Evolutionary conservation across 2,888 invertebrate species (phyloP), one percentile per base, ranked within the genome.

Genomic region (Heliconius ismenius): DNA sequence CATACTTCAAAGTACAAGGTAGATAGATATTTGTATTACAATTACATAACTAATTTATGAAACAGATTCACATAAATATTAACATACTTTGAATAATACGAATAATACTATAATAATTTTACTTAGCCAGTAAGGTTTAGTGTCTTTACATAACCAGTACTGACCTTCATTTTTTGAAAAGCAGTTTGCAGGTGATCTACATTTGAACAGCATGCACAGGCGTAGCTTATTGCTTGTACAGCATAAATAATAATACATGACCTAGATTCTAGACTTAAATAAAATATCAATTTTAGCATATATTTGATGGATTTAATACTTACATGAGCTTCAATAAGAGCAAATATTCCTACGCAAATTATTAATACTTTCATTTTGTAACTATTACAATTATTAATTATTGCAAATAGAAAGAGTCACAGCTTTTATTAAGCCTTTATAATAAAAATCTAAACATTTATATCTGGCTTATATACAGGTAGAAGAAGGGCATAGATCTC

Each of bases 301-400:
- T 26, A 26, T 1, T 11, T 49, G 11, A 9, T 28, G 9, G 28
- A 49, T 26, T 32, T 32, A n/a, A 2, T 65, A 82, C 83, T 83
- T 79, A 83, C 83, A 64, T 83, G 82, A 68, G 86, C 86, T 81
- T 81, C 81, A 49, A 86, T 77, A 21, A 85, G 84, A n/a, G 26
- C 49, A 18, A 43, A 60, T 32, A 68, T n/a, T 36, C 73, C 54
- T 43, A 73, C 60, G 73, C 68, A 73, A 39, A 76, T 43, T 13
- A 78, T n/a, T n/a, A 78, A 6, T 15, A 73, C 26, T 73, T 78
- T 76, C 78, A 78, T 76, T 4, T 76, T 76, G 67, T 67, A 74
- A n/a, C 1, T 58, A 58, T 54, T 54, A 54, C 3, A 62, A 32
- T 49, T 64, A 32, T 24, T 62, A 13, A 39, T 24, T 67, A 43